Base-by-base conservation (phyloP, 2,888 invertebrate species). In the Schrankia costaestrigalis region DNA sequence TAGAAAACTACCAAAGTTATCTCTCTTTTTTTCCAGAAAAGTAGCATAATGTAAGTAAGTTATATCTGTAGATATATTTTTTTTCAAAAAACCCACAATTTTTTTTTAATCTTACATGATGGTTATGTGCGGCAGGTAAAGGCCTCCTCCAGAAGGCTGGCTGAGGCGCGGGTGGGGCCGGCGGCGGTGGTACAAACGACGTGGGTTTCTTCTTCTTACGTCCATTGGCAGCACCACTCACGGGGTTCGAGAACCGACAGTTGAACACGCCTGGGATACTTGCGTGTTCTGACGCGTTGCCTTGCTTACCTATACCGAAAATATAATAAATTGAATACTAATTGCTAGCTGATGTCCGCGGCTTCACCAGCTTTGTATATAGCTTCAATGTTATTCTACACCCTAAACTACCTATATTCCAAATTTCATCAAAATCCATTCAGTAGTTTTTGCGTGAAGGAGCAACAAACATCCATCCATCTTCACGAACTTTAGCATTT, bases 171-270 rank as follows among this genome's bases (percentile, higher is more conserved):
- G 89, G 76, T 11, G 45, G 43, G 92, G 91, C 47, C 91, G 78
- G 44, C 91, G 85, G 93, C 47, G 90, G 0, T 95, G 95, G 95
- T 2, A 96, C 93, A 72, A 96, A 95, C 0, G 93, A 92, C 0
- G 95, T 95, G n/a, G 96, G 95, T 74, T 95, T 96, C 73, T 96
- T 96, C 80, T 96, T 96, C 71, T 96, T 96, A 12, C 95, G 89
- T 43, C 92, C 93, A 11, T 91, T 90, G 0, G 77, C 77, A 0
- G 72, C 76, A 19, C 81, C 81, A 28, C 84, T 86, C 8, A 91
- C 90, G 0, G 95, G 94, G 69, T 95, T 95, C 2, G 92, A 90
- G 63, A 96, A 95, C 22, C 95, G 90, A 64, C 96, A 96, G 71
- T 96, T 96, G 73, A 96, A 96, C n/a, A 96, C 95, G 0, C 96